Evolutionary conservation across 2,113 vertebrate species (phyloP).

Genomic region (Phylloscopus trochiloides): DNA sequence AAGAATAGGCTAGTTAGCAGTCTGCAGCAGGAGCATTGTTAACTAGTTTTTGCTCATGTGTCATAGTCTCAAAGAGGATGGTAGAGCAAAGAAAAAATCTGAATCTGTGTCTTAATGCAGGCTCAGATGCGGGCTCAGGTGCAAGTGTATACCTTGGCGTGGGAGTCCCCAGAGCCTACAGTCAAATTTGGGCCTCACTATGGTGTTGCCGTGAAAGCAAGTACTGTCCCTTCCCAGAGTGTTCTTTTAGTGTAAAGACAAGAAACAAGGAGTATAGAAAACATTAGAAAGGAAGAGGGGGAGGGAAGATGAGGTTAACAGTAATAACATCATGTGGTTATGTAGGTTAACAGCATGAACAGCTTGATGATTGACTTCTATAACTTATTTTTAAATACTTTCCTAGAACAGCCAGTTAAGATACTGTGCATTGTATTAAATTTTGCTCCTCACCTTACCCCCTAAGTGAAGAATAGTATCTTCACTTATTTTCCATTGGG

Average conservation of each 20-base stretch:
- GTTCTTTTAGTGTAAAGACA: not conserved
- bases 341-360: slow-evolving; percentile 34
- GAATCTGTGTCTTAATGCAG: not conserved
- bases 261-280: not conserved
- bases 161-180: not conserved
- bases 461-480: not conserved
- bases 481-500: not conserved
- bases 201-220: not conserved
- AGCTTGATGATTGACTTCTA: slow-evolving; percentile 10
- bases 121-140: not conserved
- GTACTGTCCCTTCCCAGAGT: not conserved
- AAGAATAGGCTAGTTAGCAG: not conserved
- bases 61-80: not conserved
- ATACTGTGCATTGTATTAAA: not conserved
- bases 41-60: not conserved
- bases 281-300: slow-evolving; percentile 41
- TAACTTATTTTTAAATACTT: slow-evolving; percentile 1
- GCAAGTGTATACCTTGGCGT: not conserved
- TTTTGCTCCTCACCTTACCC: not conserved
- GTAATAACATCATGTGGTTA: slow-evolving; percentile 45
- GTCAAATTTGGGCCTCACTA: not conserved
- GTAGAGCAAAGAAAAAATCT: not conserved
- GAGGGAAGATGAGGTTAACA: slow-evolving; percentile 53
- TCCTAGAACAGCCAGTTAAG: not conserved
- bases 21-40: not conserved